Base-by-base conservation (phyloP, 92 coral and sea anemone species). In the Epizoanthus ramosus region DNA sequence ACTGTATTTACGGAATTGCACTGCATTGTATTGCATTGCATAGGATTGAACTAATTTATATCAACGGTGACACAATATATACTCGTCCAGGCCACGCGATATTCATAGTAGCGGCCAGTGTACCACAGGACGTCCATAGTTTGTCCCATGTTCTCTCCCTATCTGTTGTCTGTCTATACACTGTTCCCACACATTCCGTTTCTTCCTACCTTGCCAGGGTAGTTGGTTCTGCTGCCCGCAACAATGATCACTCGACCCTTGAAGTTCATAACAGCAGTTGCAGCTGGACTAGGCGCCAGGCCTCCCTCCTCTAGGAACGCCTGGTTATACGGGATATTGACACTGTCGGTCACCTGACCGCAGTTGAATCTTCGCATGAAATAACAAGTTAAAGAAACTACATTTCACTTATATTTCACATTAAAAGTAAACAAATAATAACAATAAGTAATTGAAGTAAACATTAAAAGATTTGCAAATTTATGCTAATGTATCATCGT, bases 281-380 rank as follows among this genome's bases (percentile, higher is more conserved):
- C 86, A 57, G 92, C 94, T 57, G 92, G 59, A 19, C 93, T 92
- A 9, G 93, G 93, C 7, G 92, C 94, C 17, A 96, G 94, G 53
- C 94, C 96, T 43, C 94, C 96, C 19, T 91, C 93, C 77, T 96
- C 99, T 6, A 92, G 93, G 81, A 96, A 96, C 35, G 97, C 97
- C 85, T 96, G 99, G 83, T 96, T 94, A 63, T 91, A 94, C 22
- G 99, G 99, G 52, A 94, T 89, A 81, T 94, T 96, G 9, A 96
- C 92, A 75, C 98, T 96, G 41, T 91, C 98, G 2, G 91, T 70
- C 22, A 96, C 79, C 64, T 92, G 99, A 31, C 99, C 97, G 17
- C 98, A 92, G 67, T 90, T 84, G 69, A 88, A 92, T 83, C 99
- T 96, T 63, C 57, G 83, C 54, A 56, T 15, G 24, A 71, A 16